Base-by-base conservation (phyloP, 2,113 vertebrate genomes). In the Telmatochromis brichardi region DNA sequence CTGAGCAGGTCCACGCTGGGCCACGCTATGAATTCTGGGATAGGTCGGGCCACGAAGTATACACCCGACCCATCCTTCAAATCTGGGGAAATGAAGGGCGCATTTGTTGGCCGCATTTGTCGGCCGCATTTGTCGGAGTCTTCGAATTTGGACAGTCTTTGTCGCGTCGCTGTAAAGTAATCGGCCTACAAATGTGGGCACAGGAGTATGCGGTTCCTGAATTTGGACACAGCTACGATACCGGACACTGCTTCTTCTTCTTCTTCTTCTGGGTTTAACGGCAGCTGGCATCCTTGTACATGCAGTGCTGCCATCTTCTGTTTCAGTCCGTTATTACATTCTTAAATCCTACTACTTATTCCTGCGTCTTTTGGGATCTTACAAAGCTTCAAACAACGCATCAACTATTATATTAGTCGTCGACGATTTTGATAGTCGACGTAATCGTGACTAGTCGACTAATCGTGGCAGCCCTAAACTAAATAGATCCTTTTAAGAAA, bases 141-240 rank as follows among this genome's bases (percentile, higher is more conserved):
- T n/a, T n/a, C 19, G 19, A 51, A 51, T 51, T 51, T 51, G 50
- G 50, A 51, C 50, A 51, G 50, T 51, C 19, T 51, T 51, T 0
- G 19, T 51, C 0, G 0, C 10, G 19, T n/a, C 3, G 9, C 19
- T 51, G 0, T n/a, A 51, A 51, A 1, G 50, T 51, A n/a, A 51
- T 51, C 4, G 0, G 47, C 7, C 47, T 51, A 51, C 17, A 51
- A 51, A 51, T 3, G 19, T 0, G 9, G 19, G 50, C 8, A 51
- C 50, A 51, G 50, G 47, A 50, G 47, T 2, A 50, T 19, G 17
- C 0, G 17, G 2, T 50, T 50, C 3, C 47, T 50, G 7, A 19
- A 50, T 50, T 50, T 50, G 47, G 17, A 50, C 17, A 50, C 47
- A 19, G 17, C 47, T 50, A 50, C 1, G 3, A 50, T 50, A 50